Evolutionary conservation across 1,140 invertebrate species (phyloP), one percentile per base, ranked within the genome.

Genomic region (Idris sp.): DNA sequence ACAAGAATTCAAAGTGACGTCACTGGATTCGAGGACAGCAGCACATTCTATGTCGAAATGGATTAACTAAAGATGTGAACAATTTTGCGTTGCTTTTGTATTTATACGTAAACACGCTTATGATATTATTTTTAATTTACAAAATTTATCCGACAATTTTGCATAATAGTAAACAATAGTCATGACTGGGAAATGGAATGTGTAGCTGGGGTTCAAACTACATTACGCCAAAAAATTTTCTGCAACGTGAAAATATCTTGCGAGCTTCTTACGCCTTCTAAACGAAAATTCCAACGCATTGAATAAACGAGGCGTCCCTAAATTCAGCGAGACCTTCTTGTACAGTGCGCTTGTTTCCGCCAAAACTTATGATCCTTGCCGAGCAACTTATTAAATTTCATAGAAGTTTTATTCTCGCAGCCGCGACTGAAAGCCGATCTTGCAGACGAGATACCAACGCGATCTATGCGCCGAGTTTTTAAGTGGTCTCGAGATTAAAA

Each of bases 321-420:
- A 82, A 82, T 84, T 82, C 69, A 77, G 75, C 75, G 61, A 65
- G 54, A 58, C 58, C 58, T 43, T 58, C 40, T 43, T 46, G 40
- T 56, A 54, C 69, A 72, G 40, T 38, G 62, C 56, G 76, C 77
- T 78, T 82, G 76, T 84, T 84, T 81, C 81, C 76, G 40, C 36
- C 64, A 51, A 61, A 84, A 85, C 82, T 85, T 84, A 83, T 74
- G 81, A 81, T 62, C 78, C 61, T 61, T 62, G 61, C 44, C 54
- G 36, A 78, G 78, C 75, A 83, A 85, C 83, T 85, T 85, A 85
- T 85, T 85, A 85, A 85, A 83, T 85, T 84, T 83, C 80, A 82
- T 82, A 81, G 67, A 82, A 83, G 81, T 84, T 85, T 85, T 84
- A 84, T 83, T 85, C 78, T 30, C 69, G 64, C 58, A 74, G 28